Percentiles rank a stretch among this genome's conserved stretches.
phyloP scores from a whole-genome alignment of 2,888 invertebrate genomes.

The Tachina lurida region DNA sequence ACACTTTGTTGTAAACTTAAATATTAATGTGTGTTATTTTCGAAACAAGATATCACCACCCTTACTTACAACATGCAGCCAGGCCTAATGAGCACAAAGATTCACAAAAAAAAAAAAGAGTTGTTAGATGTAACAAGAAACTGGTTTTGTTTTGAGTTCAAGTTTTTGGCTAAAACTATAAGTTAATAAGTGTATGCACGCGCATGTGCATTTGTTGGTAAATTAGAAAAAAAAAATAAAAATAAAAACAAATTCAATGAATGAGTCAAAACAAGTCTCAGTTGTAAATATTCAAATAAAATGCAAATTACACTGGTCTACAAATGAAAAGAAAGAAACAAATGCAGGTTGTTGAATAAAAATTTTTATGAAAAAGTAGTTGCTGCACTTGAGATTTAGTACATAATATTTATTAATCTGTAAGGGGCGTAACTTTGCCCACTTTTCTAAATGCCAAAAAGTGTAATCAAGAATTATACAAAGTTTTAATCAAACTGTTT shows the following conservation, averaged over 20 bases:
- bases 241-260: not conserved
- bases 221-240: not conserved
- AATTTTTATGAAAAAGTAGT: too few species aligned
- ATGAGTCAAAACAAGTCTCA: not conserved
- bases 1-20: not conserved
- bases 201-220: too few species aligned
- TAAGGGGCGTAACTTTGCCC: too few species aligned
- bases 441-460: too few species aligned
- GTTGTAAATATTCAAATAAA: slow-evolving; percentile 21
- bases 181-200: not conserved
- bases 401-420: too few species aligned
- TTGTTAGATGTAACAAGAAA: slow-evolving; percentile 6
- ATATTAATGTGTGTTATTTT: not conserved
- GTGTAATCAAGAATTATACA: too few species aligned
- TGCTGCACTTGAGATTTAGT: too few species aligned
- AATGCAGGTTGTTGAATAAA: too few species aligned
- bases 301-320: slow-evolving; percentile 38
- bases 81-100: slow-evolving; percentile 26
- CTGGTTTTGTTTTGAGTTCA: not conserved
- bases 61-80: not conserved
- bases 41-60: slow-evolving; percentile 9
- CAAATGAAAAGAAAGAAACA: too few species aligned
- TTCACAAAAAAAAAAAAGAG: not conserved
- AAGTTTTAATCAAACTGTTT: too few species aligned
- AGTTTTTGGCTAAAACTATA: not conserved